These are phyloP conservation scores for Globia sparganii DNA, from an alignment of 2,888 invertebrate genomes.

Conservation along the genomic window DNA sequence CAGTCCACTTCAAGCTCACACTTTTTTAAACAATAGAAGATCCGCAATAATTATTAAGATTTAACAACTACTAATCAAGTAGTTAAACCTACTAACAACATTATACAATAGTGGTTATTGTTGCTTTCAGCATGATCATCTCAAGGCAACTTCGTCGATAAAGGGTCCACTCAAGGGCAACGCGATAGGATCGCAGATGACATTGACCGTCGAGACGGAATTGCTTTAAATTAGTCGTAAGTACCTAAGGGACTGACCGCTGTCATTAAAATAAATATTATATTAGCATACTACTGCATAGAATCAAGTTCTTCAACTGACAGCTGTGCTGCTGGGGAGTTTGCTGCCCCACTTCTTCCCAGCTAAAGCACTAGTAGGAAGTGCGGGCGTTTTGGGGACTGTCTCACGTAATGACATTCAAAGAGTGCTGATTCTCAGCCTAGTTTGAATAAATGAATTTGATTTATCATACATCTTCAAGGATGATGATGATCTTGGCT, in stretches of 20 bases:
- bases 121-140: neutral
- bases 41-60: no score
- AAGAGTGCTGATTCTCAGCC: neutral
- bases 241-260: neutral
- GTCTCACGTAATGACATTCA: neutral
- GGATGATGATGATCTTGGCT: neutral
- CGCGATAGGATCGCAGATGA: constrained; percentile 13
- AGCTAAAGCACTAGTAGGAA: neutral
- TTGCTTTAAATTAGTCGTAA: constrained; percentile 16
- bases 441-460: neutral
- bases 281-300: no score
- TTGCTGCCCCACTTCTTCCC: neutral
- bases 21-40: no score
- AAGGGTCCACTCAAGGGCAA: constrained; percentile 3
- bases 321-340: neutral
- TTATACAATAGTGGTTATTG: neutral
- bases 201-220: constrained; percentile 5
- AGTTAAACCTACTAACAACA: neutral
- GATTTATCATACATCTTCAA: neutral
- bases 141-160: constrained; percentile 24
- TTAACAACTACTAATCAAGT: neutral
- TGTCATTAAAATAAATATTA: no score
- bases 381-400: neutral
- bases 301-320: no score
- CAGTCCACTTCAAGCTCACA: no score